Base-by-base conservation (phyloP, 1,140 invertebrate species). In the Musca domestica region DNA sequence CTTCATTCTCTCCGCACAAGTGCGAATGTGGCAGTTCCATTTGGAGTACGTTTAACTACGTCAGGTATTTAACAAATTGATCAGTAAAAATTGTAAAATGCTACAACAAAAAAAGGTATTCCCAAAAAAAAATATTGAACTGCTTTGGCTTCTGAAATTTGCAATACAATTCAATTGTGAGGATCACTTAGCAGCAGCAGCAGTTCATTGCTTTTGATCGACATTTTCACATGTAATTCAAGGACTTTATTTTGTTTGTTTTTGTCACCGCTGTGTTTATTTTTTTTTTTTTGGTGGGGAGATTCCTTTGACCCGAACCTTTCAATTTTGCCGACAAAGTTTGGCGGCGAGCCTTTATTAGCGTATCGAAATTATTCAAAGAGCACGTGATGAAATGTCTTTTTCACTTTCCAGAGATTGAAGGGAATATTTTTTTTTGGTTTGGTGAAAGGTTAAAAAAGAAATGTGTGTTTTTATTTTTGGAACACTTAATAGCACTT, bases 51-150 rank as follows among this genome's bases (percentile, higher is more conserved):
- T 30, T 58, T 58, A 58, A 58, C 22, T 58, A 58, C 54, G 54
- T 58, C 54, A 58, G 27, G 23, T 58, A 58, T 58, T 58, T 58
- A 58, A 58, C 54, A 58, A 58, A 58, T 58, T 58, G 54, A 58
- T 58, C 54, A 17, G 12, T n/a, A 23, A 12, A 58, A 58, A n/a
- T 27, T 58, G 1, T n/a, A 27, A 58, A 58, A 54, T 23, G 22
- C 52, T 0, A 49, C 15, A 19, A 51, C 48, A 51, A 19, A 5
- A 41, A 41, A 41, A 41, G 34, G 5, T n/a, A 12, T 41, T 41
- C 12, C 34, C 34, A 41, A 41, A 41, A 41, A 41, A 41, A 5
- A 41, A 9, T 41, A 41, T 41, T 41, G 34, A 41, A 41, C 34
- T 41, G 34, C 10, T 41, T 41, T 1, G 17, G 7, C 48, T 20